A percentile compares a stretch with the other conserved stretches of the same genome.
Evolutionary conservation across 23 tunicate species (phyloP).

Genomic region (Styela clava): DNA sequence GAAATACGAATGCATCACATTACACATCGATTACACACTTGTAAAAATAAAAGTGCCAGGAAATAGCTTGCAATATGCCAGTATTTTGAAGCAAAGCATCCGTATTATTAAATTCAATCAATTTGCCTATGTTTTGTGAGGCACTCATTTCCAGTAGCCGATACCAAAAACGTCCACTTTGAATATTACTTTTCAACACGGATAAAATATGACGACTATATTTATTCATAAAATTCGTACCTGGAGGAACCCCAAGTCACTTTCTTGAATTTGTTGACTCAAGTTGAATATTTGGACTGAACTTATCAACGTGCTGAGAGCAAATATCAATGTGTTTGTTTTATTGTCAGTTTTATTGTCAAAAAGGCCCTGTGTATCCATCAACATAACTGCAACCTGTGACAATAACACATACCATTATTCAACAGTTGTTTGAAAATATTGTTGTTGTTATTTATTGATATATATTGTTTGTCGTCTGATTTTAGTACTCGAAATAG

Average conservation of each 20-base stretch:
- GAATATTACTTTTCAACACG: background rate
- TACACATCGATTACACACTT: background rate
- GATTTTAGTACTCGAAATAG: no score
- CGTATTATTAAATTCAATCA: background rate
- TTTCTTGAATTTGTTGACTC: background rate
- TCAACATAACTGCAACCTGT: background rate
- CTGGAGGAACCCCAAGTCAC: background rate
- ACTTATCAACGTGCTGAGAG: background rate
- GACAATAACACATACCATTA: background rate
- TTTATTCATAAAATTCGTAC: background rate
- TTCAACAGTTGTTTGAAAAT: background rate
- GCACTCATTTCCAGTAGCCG: background rate
- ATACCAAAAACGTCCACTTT: background rate
- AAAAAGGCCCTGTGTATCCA: constrained; percentile 6
- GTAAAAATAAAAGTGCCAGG: background rate
- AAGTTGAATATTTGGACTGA: background rate
- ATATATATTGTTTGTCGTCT: no score
- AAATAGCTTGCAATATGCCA: background rate
- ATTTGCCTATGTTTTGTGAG: background rate
- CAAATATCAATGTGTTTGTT: background rate
- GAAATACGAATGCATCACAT: no score
- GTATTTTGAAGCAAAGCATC: background rate
- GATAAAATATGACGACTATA: background rate
- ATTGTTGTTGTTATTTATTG: no score
- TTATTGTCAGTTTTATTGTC: background rate